Conservation (phyloP, 2,113 vertebrate genomes). For the Paratilapia polleni region DNA sequence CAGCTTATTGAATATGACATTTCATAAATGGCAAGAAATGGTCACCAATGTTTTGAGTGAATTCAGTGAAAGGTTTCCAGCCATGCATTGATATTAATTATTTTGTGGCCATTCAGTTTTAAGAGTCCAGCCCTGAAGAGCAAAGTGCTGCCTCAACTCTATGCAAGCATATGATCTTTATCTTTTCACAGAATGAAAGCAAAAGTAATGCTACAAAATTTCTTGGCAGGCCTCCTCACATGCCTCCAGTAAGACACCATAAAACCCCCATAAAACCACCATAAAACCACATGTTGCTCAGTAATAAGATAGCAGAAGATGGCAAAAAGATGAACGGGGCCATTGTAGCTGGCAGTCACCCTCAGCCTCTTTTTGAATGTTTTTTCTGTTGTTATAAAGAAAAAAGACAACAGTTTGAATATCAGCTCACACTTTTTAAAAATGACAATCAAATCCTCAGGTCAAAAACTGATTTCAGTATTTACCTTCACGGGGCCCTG, state of each 20-base stretch:
- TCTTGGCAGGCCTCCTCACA: background rate
- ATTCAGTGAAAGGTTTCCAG: conserved; percentile 23
- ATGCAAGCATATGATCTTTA: conserved; percentile 16
- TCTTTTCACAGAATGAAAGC: conserved; percentile 48
- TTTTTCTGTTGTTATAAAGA: background rate
- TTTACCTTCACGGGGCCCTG: background rate
- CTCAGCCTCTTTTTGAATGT: conserved; percentile 14
- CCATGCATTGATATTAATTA: background rate
- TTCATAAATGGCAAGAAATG: background rate
- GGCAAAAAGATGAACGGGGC: background rate
- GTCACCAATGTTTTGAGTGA: background rate
- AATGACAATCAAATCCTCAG: background rate
- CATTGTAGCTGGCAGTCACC: background rate
- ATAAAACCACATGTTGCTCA: conserved; percentile 22
- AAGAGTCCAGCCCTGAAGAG: background rate
- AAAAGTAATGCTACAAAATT: conserved; percentile 49
- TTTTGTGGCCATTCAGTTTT: background rate
- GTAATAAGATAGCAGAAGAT: conserved; percentile 8
- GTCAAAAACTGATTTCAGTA: background rate
- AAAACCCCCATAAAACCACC: conserved; percentile 19
- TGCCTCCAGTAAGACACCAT: conserved; percentile 17
- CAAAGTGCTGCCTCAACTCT: background rate
- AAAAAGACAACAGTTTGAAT: background rate
- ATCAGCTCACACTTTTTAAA: background rate
- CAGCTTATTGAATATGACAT: conserved; percentile 1